Evolutionary conservation across 1,140 invertebrate genomes (phyloP), one percentile per base, ranked within the genome.

Genomic region (Trichomalopsis sarcophagae): DNA sequence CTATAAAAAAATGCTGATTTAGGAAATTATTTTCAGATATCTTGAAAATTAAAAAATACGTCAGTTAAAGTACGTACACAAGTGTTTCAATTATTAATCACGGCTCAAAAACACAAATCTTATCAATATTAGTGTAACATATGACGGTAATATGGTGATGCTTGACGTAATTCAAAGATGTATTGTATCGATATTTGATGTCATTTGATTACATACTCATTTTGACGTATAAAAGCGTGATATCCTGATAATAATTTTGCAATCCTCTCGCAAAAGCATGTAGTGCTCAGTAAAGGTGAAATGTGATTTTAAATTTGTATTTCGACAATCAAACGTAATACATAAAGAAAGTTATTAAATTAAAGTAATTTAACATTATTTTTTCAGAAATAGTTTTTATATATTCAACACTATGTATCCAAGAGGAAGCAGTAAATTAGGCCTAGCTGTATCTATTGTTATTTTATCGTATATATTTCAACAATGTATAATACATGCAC

Each of bases 331-430:
- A 3, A 1, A 21, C 6, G 9, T 11, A 23, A 30, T 27, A 36
- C 0, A n/a, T 6, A 21, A 6, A 74, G 5, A 36, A 6, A 36
- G 33, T 36, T 36, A 36, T 40, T 74, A 74, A 40, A 17, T 36
- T 36, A 5, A 71, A 71, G 30, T 13, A 75, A 13, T 75, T 73
- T 33, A 73, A 73, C 7, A 17, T 55, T 23, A 23, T n/a, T 66
- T 66, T 79, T 79, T 79, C 77, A 79, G 77, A 33, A n/a, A 40
- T 68, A 36, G 10, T 80, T 80, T 78, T 68, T n/a, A 1, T 80
- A 50, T n/a, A 55, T 10, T 40, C 7, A 40, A 68, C 66, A 40
- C 44, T 80, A 80, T 80, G 78, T 36, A 55, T n/a, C 68, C n/a
- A 69, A 80, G 78, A 80, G 17, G 62, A 80, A 36, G 33, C 17